Conservation (phyloP, 2,888 invertebrate genomes). For the Drosophila pseudotalamancana region DNA sequence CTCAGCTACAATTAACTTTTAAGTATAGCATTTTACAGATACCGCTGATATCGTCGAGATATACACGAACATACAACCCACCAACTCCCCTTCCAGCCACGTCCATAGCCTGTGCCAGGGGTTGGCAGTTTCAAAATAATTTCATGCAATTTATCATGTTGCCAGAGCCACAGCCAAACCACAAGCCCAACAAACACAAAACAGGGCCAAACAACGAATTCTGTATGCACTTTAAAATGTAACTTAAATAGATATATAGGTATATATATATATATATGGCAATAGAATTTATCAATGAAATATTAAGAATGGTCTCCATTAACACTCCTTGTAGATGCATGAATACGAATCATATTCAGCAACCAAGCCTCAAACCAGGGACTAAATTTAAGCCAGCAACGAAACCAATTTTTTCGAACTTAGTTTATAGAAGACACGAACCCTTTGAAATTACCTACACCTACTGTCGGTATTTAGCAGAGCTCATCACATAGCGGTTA, state of each 20-base stretch:
- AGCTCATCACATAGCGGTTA: neutral
- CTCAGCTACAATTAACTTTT: slow-evolving; percentile 80
- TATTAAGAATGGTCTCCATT: too few species aligned
- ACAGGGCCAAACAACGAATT: slow-evolving; percentile 13
- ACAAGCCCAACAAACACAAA: neutral
- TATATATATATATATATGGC: neutral
- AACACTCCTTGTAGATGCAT: too few species aligned
- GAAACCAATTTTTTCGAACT: too few species aligned
- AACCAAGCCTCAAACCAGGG: too few species aligned
- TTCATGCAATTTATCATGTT: slow-evolving; percentile 81
- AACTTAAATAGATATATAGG: too few species aligned
- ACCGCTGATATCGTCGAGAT: slow-evolving; percentile 71
- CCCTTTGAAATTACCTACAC: too few species aligned
- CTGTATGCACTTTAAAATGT: slow-evolving; percentile 28
- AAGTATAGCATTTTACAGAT: slow-evolving; percentile 74
- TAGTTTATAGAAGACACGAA: too few species aligned
- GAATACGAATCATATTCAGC: too few species aligned
- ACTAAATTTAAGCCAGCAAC: too few species aligned
- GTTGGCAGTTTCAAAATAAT: slow-evolving; percentile 69
- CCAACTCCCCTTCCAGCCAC: neutral
- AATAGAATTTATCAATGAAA: neutral
- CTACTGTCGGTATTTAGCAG: too few species aligned
- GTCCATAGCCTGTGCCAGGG: neutral
- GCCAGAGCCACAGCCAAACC: slow-evolving; percentile 29
- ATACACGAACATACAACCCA: slow-evolving; percentile 23